Base-by-base conservation (phyloP, 2,797 vertebrate genomes). In the Atherinosoma microstoma region DNA sequence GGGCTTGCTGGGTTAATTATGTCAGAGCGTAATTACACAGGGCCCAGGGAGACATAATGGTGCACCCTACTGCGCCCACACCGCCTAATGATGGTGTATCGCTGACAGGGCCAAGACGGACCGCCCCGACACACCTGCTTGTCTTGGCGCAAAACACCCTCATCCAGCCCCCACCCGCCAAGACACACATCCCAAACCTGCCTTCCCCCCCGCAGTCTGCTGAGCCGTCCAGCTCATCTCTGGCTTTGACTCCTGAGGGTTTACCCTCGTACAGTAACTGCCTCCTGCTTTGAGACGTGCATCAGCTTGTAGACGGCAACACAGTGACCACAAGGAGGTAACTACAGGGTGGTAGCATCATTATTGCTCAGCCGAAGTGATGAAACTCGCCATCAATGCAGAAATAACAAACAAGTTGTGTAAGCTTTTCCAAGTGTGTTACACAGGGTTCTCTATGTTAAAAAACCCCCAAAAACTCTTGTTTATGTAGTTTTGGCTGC, bases 1-100 rank as follows among this genome's bases (percentile, higher is more conserved):
- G 97, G 96, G 96, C 98, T 98, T 96, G 97, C 98, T 99, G 97
- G 97, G 97, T 99, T 99, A 99, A 99, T 99, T 99, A 99, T 99
- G 97, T 99, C 97, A 98, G 96, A 98, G 96, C 96, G 96, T 99
- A 99, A 99, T 99, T 99, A 98, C 97, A 96, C 95, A 95, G 96
- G 96, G 97, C 97, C 97, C 96, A 94, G 96, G 96, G 97, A 99
- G 97, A 97, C 95, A 94, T 96, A 95, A 96, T 95, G 96, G 95
- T 91, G 94, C 94, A 94, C 96, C 97, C 97, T 87, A 94, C 96
- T 96, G 97, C 93, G 96, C 96, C 94, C 94, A 95, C 94, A 93
- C 95, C 85, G 93, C 95, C 96, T 98, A 98, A 97, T 98, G 97
- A 97, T 93, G 92, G 95, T 94, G 95, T 93, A 95, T 94, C 90